Base-by-base conservation (phyloP, 2,888 invertebrate species). In the Euproctis similis region DNA sequence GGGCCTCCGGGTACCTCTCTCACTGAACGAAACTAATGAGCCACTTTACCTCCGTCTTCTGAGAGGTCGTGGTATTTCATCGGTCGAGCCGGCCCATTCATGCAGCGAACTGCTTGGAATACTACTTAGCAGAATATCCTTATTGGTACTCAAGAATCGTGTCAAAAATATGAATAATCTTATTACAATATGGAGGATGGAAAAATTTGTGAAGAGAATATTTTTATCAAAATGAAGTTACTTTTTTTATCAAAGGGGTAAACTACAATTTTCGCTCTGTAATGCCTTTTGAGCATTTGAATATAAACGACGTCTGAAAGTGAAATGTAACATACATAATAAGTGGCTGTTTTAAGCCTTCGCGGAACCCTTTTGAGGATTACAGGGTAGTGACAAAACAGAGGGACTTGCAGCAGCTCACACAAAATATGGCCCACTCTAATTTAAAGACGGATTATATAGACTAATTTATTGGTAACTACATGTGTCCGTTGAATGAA, bases 251-350 rank as follows among this genome's bases (percentile, higher is more conserved):
- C 74, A 76, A 78, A 71, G 77, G 78, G 72, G 73, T 72, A 75
- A 69, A 77, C 69, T 61, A 66, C 70, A 68, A 78, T 80, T 84
- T 84, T 84, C 82, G 82, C 80, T 59, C 69, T 67, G 82, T 80
- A 82, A 81, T 80, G 77, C 81, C 78, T 80, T 80, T 81, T 68
- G 76, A 81, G 68, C 80, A 84, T 84, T 84, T 84, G 82, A 84
- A 84, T 84, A 84, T 84, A 84, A 82, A 84, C 82, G 80, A 82
- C 77, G 82, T 81, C 78, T 81, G 81, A 82, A 82, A 84, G 81
- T 84, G 84, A 84, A 84, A 82, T 82, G 84, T 84, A 81, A 82
- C 84, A 84, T 82, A 82, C 82, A 84, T 84, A 84, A 84, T 84
- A 82, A 84, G 82, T 82, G 84, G 82, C 81, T 82, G 82, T 81